Percentiles rank a stretch among this genome's conserved stretches.
These are phyloP conservation scores for Ctenomys sociabilis DNA, from an alignment of 2,113 vertebrate genomes.

Conservation along the genomic window DNA sequence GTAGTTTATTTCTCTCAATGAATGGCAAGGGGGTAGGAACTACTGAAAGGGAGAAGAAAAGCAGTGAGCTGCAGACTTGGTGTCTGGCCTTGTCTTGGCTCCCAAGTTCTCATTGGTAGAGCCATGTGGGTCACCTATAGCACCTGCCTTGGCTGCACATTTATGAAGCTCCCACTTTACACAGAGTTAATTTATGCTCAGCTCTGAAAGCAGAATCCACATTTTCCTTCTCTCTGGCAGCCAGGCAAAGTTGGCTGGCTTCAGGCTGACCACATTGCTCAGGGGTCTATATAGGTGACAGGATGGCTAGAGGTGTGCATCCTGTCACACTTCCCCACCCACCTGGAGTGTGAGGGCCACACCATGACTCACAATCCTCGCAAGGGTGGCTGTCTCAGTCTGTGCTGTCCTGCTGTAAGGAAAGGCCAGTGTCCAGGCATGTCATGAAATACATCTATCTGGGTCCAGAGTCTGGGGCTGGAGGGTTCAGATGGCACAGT, in stretches of 20 bases:
- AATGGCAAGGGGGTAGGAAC: not conserved
- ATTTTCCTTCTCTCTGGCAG: conserved; percentile 7
- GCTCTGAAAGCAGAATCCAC: not conserved
- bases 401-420: not conserved
- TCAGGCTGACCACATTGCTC: not conserved
- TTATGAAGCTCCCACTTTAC: not conserved
- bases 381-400: not conserved
- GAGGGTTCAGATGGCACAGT: not conserved
- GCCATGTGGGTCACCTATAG: not conserved
- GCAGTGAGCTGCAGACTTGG: not conserved
- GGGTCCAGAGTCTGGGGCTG: not conserved
- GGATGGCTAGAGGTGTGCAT: not conserved
- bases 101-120: not conserved
- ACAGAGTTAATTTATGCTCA: not conserved
- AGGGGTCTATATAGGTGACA: not conserved
- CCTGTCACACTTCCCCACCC: not conserved
- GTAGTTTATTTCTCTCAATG: conserved; percentile 2
- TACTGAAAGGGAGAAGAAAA: not conserved
- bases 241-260: not conserved
- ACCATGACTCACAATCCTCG: not conserved
- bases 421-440: not conserved
- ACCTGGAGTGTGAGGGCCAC: not conserved
- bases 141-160: not conserved
- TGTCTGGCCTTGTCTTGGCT: not conserved
- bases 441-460: not conserved